Evolutionary conservation across 2,113 vertebrate species (phyloP).

Genomic region (Rhinolophus sinicus): DNA sequence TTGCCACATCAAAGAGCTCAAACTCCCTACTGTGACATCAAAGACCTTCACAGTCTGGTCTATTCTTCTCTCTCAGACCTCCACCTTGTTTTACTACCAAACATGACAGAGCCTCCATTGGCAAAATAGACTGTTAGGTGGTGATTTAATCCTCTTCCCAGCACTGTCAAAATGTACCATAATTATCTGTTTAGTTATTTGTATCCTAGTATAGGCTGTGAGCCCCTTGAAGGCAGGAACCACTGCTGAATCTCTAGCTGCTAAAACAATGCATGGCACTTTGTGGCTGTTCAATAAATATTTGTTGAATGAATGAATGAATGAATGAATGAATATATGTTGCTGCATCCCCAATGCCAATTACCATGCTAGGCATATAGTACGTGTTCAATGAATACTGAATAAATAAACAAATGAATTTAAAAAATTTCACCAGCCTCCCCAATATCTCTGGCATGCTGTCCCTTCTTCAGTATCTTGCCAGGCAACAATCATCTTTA

Average conservation of each 20-base stretch:
- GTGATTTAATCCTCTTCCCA: not conserved
- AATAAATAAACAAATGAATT: not conserved
- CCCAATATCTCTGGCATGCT: not conserved
- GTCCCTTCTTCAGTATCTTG: not conserved
- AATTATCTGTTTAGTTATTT: not conserved
- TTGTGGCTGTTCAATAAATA: not conserved
- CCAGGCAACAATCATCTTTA: not conserved
- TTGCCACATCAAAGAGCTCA: not conserved
- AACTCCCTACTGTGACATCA: not conserved
- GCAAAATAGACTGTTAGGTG: not conserved
- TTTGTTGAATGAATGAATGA: constrained; percentile 25
- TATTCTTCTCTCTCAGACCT: not conserved
- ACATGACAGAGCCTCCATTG: not conserved
- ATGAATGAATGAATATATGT: not conserved
- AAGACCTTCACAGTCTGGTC: not conserved
- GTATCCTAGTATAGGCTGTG: not conserved
- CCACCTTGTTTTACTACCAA: not conserved
- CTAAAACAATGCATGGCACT: not conserved
- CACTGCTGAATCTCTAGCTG: not conserved
- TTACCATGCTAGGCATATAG: not conserved
- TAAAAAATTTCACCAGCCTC: not conserved
- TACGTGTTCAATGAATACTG: not conserved
- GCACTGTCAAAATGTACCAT: not conserved
- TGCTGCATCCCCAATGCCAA: not conserved
- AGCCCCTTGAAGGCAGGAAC: not conserved